A percentile compares a stretch with the other conserved stretches of the same genome.
These are phyloP conservation scores for Chesias legatella DNA, from an alignment of 2,888 invertebrate species.

Conservation along the genomic window DNA sequence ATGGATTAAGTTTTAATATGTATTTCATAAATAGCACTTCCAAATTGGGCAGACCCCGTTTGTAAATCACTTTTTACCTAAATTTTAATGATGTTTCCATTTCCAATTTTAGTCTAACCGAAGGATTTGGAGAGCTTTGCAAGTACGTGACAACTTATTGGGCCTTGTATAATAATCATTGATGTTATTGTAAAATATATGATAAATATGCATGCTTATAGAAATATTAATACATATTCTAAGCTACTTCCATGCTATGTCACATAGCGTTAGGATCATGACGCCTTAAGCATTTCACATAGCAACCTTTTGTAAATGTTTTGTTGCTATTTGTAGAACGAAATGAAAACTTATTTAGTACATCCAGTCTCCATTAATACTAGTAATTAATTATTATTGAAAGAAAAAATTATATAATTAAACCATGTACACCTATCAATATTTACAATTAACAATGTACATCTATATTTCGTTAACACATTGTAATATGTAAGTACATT, in stretches of 20 bases:
- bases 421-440: too few species aligned
- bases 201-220: background rate
- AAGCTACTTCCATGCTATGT: background rate
- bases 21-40: too few species aligned
- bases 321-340: too few species aligned
- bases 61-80: background rate
- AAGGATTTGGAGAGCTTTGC: conserved; percentile 88
- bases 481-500: too few species aligned
- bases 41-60: too few species aligned
- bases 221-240: background rate
- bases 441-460: too few species aligned
- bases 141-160: conserved; percentile 82
- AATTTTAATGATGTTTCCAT: conserved; percentile 36
- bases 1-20: too few species aligned
- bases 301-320: conserved; percentile 17
- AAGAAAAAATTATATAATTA: too few species aligned
- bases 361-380: too few species aligned
- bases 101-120: conserved; percentile 82
- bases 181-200: conserved; percentile 6
- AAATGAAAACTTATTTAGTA: too few species aligned
- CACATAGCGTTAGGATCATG: conserved; percentile 2
- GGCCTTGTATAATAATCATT: conserved; percentile 2
- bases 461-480: too few species aligned
- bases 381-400: too few species aligned
- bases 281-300: conserved; percentile 19